Conservation (phyloP, 2,113 vertebrate genomes). For the Grantiella picta region DNA sequence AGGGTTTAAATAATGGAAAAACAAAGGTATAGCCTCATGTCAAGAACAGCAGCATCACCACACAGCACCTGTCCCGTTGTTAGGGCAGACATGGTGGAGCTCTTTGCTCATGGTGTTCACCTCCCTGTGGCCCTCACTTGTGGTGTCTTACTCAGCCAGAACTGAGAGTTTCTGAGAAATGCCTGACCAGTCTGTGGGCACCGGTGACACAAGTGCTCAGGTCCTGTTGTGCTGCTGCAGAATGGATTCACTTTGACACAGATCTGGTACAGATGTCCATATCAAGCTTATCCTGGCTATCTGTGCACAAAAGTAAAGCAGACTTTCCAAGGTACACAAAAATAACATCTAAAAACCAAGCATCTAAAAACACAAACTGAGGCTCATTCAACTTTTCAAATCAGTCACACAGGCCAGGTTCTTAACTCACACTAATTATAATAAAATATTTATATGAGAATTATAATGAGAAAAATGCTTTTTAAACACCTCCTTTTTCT, state of each 20-base stretch:
- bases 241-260: background rate
- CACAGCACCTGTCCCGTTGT: background rate
- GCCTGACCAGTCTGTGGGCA: background rate
- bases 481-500: background rate
- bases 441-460: background rate
- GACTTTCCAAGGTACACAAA: background rate
- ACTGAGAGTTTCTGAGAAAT: background rate
- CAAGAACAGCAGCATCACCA: background rate
- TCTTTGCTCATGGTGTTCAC: background rate
- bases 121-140: background rate
- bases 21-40: background rate
- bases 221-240: fast-evolving
- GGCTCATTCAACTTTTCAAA: background rate
- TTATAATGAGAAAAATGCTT: background rate
- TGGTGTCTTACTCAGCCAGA: background rate
- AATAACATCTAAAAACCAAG: background rate
- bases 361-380: background rate
- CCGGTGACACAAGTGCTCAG: background rate
- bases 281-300: background rate
- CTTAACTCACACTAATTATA: background rate
- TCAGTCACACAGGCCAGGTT: background rate
- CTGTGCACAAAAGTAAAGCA: background rate
- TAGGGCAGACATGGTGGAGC: background rate
- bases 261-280: background rate
- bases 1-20: background rate